A percentile compares a stretch with the other conserved stretches of the same genome.
These are phyloP conservation scores for Sclerodermus sp. DNA, from an alignment of 2,888 invertebrate species.

Conservation along the genomic window DNA sequence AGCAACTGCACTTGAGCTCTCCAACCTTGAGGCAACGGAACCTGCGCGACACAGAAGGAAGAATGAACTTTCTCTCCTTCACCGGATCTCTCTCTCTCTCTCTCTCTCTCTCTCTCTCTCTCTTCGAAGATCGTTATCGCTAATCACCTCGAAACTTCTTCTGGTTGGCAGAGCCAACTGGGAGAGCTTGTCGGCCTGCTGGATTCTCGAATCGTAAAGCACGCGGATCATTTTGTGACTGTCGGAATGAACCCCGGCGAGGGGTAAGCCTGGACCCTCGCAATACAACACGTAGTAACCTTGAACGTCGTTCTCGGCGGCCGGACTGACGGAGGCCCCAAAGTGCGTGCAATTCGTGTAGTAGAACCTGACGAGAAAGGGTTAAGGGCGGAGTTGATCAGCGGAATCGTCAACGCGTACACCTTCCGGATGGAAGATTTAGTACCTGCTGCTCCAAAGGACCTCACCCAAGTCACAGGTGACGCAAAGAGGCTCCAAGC, in stretches of 20 bases:
- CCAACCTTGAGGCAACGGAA: constrained; percentile 82
- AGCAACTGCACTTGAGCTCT: constrained; percentile 85
- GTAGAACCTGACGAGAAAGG: constrained; percentile 63
- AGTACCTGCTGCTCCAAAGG: constrained; percentile 73
- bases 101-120: not conserved
- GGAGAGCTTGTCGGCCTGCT: constrained; percentile 68
- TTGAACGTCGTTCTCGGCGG: constrained; percentile 29
- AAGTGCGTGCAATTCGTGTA: constrained; percentile 88
- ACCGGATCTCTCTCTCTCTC: not conserved
- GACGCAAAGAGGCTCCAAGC: constrained; percentile 78
- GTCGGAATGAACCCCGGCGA: constrained; percentile 77
- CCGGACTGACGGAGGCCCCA: constrained; percentile 69
- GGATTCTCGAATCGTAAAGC: constrained; percentile 71
- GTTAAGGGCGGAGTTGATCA: not conserved
- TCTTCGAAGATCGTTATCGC: not conserved
- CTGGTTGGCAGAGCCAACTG: constrained; percentile 82
- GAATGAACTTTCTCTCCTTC: no score
- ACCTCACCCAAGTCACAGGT: constrained; percentile 80
- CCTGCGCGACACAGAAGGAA: constrained; percentile 30
- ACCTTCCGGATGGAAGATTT: not conserved
- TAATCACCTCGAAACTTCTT: constrained; percentile 72
- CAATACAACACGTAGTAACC: constrained; percentile 80
- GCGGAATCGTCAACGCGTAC: not conserved
- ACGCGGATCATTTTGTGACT: constrained; percentile 77
- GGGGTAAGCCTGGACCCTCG: constrained; percentile 88